Percentiles rank a stretch among this genome's conserved stretches.
phyloP scores from a whole-genome alignment of 2,113 vertebrate genomes.

The Salvelinus namaycush region DNA sequence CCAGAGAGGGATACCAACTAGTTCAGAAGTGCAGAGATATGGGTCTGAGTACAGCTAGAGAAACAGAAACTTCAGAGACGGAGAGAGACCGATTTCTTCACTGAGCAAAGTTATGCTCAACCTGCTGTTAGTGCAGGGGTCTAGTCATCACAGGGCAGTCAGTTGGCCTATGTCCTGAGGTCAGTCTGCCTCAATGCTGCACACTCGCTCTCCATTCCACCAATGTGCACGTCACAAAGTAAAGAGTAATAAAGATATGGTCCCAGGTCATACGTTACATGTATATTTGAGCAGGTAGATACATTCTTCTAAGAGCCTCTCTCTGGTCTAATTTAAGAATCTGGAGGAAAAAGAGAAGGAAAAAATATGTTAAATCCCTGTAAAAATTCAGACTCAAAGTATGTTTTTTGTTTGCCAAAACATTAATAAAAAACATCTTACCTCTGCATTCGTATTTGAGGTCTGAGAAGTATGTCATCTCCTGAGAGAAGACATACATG shows the following conservation, averaged over 20 bases:
- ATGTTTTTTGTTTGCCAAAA: not conserved
- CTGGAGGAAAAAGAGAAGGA: slow-evolving; percentile 69
- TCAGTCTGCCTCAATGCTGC: slow-evolving; percentile 68
- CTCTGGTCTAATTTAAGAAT: slow-evolving; percentile 79
- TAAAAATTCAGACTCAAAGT: not conserved
- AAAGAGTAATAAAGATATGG: slow-evolving; percentile 73
- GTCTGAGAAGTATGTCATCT: slow-evolving; percentile 99
- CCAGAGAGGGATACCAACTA: slow-evolving; percentile 57
- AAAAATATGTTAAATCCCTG: slow-evolving; percentile 15
- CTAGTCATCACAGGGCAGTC: slow-evolving; percentile 53
- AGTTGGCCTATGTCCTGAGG: slow-evolving; percentile 62
- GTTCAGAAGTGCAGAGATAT: slow-evolving; percentile 70
- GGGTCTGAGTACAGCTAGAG: slow-evolving; percentile 14
- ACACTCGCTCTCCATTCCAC: slow-evolving; percentile 78
- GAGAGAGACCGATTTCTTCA: slow-evolving; percentile 40
- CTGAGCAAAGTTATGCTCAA: slow-evolving; percentile 54
- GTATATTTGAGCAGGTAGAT: slow-evolving; percentile 68
- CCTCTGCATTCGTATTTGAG: slow-evolving; percentile 99
- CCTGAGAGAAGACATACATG: slow-evolving; percentile 97
- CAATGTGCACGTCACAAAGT: slow-evolving; percentile 68
- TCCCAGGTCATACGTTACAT: slow-evolving; percentile 68
- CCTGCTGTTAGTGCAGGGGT: slow-evolving; percentile 60
- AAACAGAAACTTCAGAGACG: too few species aligned
- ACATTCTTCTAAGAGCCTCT: slow-evolving; percentile 75
- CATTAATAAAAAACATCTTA: slow-evolving; percentile 58